Conservation (phyloP, 2,797 vertebrate genomes). For the Erethizon dorsatum region DNA sequence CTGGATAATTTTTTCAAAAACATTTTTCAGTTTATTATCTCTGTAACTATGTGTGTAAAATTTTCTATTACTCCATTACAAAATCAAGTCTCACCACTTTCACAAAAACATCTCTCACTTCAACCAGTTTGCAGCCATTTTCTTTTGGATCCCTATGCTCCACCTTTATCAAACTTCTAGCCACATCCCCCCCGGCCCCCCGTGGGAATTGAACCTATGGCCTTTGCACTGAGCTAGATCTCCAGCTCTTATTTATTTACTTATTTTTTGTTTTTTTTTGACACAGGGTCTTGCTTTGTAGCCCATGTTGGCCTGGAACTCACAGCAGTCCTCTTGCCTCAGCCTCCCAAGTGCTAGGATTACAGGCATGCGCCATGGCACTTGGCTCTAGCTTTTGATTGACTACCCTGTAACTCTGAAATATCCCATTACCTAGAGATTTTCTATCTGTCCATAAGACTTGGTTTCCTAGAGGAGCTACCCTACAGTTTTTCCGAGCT, state of each 20-base stretch:
- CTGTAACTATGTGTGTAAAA: background rate
- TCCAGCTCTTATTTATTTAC: background rate
- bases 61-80: background rate
- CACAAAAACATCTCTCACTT: background rate
- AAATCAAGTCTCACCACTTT: background rate
- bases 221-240: background rate
- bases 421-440: background rate
- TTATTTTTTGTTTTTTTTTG: no score
- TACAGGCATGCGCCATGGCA: background rate
- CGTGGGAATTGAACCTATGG: background rate
- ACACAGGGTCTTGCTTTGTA: background rate
- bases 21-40: background rate
- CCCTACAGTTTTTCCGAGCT: background rate
- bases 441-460: background rate
- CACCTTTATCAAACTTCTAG: background rate
- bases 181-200: no score
- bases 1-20: background rate
- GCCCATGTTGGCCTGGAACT: background rate
- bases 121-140: background rate
- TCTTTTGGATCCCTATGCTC: background rate
- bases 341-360: background rate
- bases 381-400: background rate
- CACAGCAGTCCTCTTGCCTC: background rate
- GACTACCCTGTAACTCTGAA: background rate
- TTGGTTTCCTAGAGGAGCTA: background rate